Conservation (phyloP, 37 sponge, comb jelly and placozoan species). For the Aplysina aerophoba region DNA sequence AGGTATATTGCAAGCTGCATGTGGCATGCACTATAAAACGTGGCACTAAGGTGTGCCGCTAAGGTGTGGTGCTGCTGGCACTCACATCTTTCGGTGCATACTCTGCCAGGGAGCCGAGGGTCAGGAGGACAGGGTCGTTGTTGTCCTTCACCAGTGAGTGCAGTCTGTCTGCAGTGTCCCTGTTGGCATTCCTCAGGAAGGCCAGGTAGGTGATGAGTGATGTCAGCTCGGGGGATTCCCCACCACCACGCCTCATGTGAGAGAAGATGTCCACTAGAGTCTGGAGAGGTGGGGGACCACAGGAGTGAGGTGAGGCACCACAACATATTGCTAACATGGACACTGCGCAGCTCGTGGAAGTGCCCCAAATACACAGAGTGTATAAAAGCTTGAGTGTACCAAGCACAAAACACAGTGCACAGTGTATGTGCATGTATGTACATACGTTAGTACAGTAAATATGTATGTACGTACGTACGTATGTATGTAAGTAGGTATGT, state of each 20-base stretch:
- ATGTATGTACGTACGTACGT: not conserved
- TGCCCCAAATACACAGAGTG: conserved; percentile 1
- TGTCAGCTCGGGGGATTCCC: not conserved
- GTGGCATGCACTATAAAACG: no score
- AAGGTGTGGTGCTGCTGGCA: no score
- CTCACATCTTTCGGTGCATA: conserved; percentile 11
- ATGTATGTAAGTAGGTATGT: not conserved
- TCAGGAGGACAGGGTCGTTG: conserved; percentile 19
- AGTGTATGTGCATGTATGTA: no score
- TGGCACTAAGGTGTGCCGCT: no score
- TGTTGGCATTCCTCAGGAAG: conserved; percentile 22
- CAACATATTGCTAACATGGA: no score
- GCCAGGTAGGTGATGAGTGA: conserved; percentile 15
- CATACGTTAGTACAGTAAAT: no score
- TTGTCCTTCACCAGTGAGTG: conserved; percentile 18
- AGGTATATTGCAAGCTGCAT: no score
- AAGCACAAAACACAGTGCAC: no score
- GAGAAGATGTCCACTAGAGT: conserved; percentile 4
- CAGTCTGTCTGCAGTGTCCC: conserved; percentile 5
- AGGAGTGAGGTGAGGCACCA: no score
- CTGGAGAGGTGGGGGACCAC: not conserved
- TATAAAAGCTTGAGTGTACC: not conserved
- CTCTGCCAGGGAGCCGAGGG: conserved; percentile 20
- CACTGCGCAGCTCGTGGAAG: no score
- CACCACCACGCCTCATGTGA: not conserved